Evolutionary conservation across 2,888 invertebrate species (phyloP).

Genomic region (Biston betularia): DNA sequence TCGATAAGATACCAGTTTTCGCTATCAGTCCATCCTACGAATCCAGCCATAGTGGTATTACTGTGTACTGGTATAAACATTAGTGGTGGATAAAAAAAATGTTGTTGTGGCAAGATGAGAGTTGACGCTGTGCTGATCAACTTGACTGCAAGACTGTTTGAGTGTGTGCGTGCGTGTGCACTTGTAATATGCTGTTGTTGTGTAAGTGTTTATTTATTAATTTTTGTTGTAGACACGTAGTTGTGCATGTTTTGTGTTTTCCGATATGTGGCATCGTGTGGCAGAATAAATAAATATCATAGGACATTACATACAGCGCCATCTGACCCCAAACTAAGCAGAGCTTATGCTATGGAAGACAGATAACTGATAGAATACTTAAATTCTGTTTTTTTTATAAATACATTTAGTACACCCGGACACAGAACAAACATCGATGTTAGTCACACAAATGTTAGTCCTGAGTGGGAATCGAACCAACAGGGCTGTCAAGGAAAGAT

Average conservation of each 20-base stretch:
- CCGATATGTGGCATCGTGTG: slow-evolving; percentile 7
- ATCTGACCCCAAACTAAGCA: too few relatives aligned
- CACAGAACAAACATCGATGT: too few relatives aligned
- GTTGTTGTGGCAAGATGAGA: slow-evolving; percentile 62
- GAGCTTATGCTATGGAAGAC: too few relatives aligned
- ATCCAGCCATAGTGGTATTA: slow-evolving; percentile 57
- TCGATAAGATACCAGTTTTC: slow-evolving; percentile 73
- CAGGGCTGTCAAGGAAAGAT: too few relatives aligned
- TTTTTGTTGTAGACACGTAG: background rate
- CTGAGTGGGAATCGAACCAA: too few relatives aligned
- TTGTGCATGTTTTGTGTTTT: background rate
- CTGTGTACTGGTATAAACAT: slow-evolving; percentile 42
- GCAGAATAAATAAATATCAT: too few relatives aligned
- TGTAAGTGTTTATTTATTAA: slow-evolving; percentile 57
- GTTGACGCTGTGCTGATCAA: slow-evolving; percentile 55
- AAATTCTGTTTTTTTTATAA: too few relatives aligned
- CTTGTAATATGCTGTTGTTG: slow-evolving; percentile 59
- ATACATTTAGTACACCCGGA: too few relatives aligned
- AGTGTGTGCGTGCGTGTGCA: slow-evolving; percentile 56
- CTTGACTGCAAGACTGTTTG: slow-evolving; percentile 55
- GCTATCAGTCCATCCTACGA: slow-evolving; percentile 55
- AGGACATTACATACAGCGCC: too few relatives aligned
- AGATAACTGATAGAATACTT: too few relatives aligned
- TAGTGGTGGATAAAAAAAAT: slow-evolving; percentile 48
- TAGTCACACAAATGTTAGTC: too few relatives aligned